Percentiles rank a stretch among this genome's conserved stretches.
Conservation (phyloP, 2,888 invertebrate genomes). For the Philereme transversata region DNA sequence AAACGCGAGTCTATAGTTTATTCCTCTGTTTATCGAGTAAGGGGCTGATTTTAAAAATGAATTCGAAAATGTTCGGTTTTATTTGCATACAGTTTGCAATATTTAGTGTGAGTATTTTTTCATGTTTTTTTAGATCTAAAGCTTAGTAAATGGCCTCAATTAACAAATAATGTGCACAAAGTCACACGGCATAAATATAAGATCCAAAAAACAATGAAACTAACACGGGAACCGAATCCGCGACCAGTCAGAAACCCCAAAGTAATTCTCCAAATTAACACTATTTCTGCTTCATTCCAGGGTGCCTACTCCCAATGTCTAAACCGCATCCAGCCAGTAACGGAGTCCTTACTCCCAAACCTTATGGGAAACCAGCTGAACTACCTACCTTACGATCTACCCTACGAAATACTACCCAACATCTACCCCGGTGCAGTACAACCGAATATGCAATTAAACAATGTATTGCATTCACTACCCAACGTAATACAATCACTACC, state of each 20-base stretch:
- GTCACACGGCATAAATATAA: neutral
- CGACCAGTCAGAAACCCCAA: too few species aligned
- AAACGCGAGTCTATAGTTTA: too few species aligned
- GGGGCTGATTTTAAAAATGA: conserved; percentile 7
- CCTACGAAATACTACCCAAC: conserved; percentile 43
- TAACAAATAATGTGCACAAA: too few species aligned
- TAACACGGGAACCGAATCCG: too few species aligned
- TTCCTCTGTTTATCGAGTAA: neutral
- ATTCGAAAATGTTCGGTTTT: neutral
- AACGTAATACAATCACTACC: conserved; percentile 7
- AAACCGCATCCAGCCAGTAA: conserved; percentile 50
- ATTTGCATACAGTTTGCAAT: conserved; percentile 10
- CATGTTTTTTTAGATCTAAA: neutral
- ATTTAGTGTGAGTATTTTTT: conserved; percentile 13
- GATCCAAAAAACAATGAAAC: neutral
- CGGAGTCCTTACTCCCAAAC: conserved; percentile 47
- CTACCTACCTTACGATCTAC: conserved; percentile 40
- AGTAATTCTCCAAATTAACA: neutral
- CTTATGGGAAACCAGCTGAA: conserved; percentile 46
- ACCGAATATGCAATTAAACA: conserved; percentile 34
- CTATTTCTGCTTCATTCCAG: conserved; percentile 47
- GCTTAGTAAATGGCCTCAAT: too few species aligned
- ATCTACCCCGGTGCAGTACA: conserved; percentile 24
- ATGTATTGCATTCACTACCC: conserved; percentile 10
- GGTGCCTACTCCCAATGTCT: conserved; percentile 51